phyloP scores from a whole-genome alignment of 1,140 invertebrate species.

The Drosophila littoralis region DNA sequence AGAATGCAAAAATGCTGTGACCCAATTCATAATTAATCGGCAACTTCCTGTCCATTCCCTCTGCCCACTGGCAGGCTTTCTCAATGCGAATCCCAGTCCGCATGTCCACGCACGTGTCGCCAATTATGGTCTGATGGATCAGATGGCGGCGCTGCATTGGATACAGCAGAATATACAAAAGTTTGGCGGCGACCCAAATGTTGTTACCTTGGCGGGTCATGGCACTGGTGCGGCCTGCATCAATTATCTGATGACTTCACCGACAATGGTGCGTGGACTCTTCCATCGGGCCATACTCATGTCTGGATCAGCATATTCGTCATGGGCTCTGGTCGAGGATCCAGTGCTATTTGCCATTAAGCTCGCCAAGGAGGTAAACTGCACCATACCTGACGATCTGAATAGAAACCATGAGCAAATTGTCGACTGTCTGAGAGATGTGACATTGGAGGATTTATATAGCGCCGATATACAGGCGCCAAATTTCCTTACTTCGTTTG shows the following conservation, averaged over 20 bases:
- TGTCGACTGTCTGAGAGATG: slow-evolving; percentile 92
- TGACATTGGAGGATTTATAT: slow-evolving; percentile 91
- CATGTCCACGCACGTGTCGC: slow-evolving; percentile 92
- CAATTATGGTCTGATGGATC: slow-evolving; percentile 97
- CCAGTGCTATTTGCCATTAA: slow-evolving; percentile 93
- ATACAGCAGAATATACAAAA: slow-evolving; percentile 95
- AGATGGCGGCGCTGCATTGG: slow-evolving; percentile 96
- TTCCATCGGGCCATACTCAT: slow-evolving; percentile 96
- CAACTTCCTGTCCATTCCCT: background rate
- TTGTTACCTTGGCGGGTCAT: slow-evolving; percentile 96
- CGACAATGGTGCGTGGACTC: slow-evolving; percentile 94
- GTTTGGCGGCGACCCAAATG: slow-evolving; percentile 94
- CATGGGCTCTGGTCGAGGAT: slow-evolving; percentile 96
- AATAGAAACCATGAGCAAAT: slow-evolving; percentile 91
- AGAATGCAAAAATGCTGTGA: slow-evolving; percentile 1
- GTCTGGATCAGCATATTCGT: slow-evolving; percentile 96
- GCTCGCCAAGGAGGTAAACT: slow-evolving; percentile 94
- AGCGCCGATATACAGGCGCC: slow-evolving; percentile 91
- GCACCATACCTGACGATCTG: slow-evolving; percentile 91
- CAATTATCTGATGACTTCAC: slow-evolving; percentile 97
- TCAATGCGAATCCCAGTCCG: slow-evolving; percentile 93
- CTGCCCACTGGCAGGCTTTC: slow-evolving; percentile 87
- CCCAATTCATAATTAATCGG: slow-evolving; percentile 21
- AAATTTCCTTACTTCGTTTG: slow-evolving; percentile 87
- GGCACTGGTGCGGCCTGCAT: slow-evolving; percentile 97